Percentiles rank a stretch among this genome's conserved stretches.
These are phyloP conservation scores for Allolobophora icterica DNA, from an alignment of 2,888 invertebrate genomes.

Conservation along the genomic window DNA sequence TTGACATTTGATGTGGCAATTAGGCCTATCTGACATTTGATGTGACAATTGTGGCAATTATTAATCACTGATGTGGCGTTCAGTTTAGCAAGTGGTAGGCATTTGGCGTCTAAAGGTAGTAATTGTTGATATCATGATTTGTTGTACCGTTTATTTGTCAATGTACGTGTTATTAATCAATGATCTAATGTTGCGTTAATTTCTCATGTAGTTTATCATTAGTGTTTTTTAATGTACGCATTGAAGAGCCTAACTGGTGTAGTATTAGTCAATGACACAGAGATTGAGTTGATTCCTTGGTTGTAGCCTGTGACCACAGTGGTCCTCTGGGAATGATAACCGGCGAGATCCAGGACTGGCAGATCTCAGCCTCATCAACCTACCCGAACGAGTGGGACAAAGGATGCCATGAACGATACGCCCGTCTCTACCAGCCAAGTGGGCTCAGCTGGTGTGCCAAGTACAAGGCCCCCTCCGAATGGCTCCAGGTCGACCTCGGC, in stretches of 20 bases:
- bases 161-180: background rate
- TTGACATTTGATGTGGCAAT: too few species aligned
- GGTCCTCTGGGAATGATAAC: constrained; percentile 67
- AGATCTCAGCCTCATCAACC: constrained; percentile 68
- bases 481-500: constrained; percentile 69
- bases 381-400: constrained; percentile 65
- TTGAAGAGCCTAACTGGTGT: background rate
- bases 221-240: background rate
- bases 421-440: constrained; percentile 67
- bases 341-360: constrained; percentile 69
- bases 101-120: too few species aligned
- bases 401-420: constrained; percentile 67
- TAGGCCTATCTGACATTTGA: too few species aligned
- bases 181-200: background rate
- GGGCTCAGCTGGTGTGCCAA: constrained; percentile 69
- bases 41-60: too few species aligned
- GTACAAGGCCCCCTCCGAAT: constrained; percentile 67
- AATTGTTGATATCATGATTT: too few species aligned
- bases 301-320: constrained; percentile 46
- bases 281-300: background rate
- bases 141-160: background rate
- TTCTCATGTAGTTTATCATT: background rate
- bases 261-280: background rate
- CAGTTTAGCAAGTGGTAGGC: too few species aligned
- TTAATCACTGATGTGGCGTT: too few species aligned